Evolutionary conservation across 2,113 vertebrate genomes (phyloP), one percentile per base, ranked within the genome.

Genomic region (Chloropsis hardwickii): DNA sequence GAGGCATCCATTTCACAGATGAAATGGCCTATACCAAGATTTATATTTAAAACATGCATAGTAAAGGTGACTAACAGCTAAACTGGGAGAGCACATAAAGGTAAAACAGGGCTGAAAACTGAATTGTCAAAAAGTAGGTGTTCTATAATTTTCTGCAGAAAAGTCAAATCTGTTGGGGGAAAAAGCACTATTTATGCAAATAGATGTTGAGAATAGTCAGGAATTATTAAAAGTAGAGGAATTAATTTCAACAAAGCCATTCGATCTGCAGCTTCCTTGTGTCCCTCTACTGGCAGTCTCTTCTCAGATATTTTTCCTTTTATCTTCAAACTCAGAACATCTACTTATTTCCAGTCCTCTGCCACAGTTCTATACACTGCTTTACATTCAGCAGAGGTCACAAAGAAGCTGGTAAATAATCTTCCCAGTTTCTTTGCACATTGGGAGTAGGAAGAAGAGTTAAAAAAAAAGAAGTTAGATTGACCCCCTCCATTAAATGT

Each of bases 161-260:
- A 69, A 73, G 15, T 79, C 19, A 79, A 72, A 90, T 31, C 28
- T 89, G 11, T 79, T 8, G 11, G 44, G 48, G 10, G 27, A n/a
- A 53, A 69, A 92, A 74, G 8, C 27, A 22, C 67, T 79, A 47
- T 89, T 94, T 91, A 94, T 86, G 72, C 54, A 95, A 94, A 90
- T 27, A 90, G 24, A 21, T 74, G 20, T 39, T 81, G 31, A 73
- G 77, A 95, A 77, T 22, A 80, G 22, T 40, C 27, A n/a, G 27
- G 24, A 84, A 51, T 78, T 86, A 86, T 60, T 92, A 72, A 33
- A 85, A 44, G 69, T 31, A 82, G 27, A 47, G 10, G 37, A 72
- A 80, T 73, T 72, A 37, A 3, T 28, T 70, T 60, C 51, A 83
- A 29, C 23, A 73, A 86, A 88, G 65, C 33, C 79, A 91, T 58